Base-by-base conservation (phyloP, 2,113 vertebrate genomes). In the Excalfactoria chinensis region DNA sequence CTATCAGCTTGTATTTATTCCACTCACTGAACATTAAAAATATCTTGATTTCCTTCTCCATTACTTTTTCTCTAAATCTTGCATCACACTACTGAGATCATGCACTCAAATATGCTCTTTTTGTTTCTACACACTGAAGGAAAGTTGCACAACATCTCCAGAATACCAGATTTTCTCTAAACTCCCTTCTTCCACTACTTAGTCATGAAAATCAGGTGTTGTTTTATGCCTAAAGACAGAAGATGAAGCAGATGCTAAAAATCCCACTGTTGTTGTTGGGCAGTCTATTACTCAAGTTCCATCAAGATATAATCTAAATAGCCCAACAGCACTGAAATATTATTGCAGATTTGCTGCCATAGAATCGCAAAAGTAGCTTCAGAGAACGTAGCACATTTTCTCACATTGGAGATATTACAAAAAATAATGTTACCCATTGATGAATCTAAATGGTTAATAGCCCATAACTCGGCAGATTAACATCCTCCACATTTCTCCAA, bases 241-340 rank as follows among this genome's bases (percentile, higher is more conserved):
- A 69, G 9, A 84, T 20, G 58, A 74, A 75, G 8, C 44, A 78
- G 25, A 49, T 34, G 25, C 17, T 92, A 64, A 56, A 78, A 78
- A 58, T n/a, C n/a, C 56, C 88, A 51, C 46, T 58, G 17, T 68
- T 93, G 15, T 26, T 53, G 34, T 25, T 67, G 48, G 75, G 84
- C 26, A 64, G 26, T 44, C 74, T 58, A 6, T 40, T 53, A 69
- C 62, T 89, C 26, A 60, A 60, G 12, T 88, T 91, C 32, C 46
- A 87, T 30, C 18, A 86, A 64, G 40, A 87, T 55, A 88, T 53
- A 73, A 82, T 69, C 49, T 89, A 86, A 93, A 87, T 84, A 28
- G 21, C 58, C 32, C 21, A 48, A 67, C 2, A 85, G 11, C 48
- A 86, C 46, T 41, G 76, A 86, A 66, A 86, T 69, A 8, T 73